Evolutionary conservation across 2,888 invertebrate genomes (phyloP), one percentile per base, ranked within the genome.

Genomic region (Meandrusa payeni): DNA sequence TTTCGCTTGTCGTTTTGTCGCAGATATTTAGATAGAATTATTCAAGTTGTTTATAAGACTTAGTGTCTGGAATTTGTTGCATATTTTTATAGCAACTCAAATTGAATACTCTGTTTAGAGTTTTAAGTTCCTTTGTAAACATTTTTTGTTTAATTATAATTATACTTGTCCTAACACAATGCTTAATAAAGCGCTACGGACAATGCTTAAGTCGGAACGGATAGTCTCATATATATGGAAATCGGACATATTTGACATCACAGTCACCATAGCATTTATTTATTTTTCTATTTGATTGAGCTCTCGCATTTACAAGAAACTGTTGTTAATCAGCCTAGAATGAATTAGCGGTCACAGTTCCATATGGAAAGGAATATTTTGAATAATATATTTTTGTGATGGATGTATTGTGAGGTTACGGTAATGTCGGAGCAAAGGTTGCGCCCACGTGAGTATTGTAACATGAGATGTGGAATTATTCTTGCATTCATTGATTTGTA

Each of bases 401-500:
- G 50, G 57, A 69, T 63, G 68, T 83, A 78, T 80, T 79, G 74
- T 72, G 72, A 62, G 11, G 26, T 72, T 71, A 74, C 65, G 62
- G 60, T 57, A 55, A 52, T 48, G 22, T 26, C 37, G 36, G 28
- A 2, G 17, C 26, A 12, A 6, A 3, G 6, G 23, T 7, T 42
- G 39, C 40, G 19, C 19, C 42, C 60, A 61, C 59, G 66, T 48
- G 47, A 51, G 56, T 65, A 69, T 69, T 69, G 69, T 76, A 65
- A 68, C 62, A 61, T 69, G 55, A 61, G 42, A 61, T 69, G 69
- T 73, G 72, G 67, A 75, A 73, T 70, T 81, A 76, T 81, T 78
- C 76, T 81, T 78, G 76, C 77, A 80, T 77, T 76, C 70, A 79
- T 85, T 81, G 59, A 78, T 83, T 85, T 85, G 76, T 86, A 85